These are phyloP conservation scores for Calosoma granatense DNA, from an alignment of 1,140 invertebrate genomes.

Conservation along the genomic window DNA sequence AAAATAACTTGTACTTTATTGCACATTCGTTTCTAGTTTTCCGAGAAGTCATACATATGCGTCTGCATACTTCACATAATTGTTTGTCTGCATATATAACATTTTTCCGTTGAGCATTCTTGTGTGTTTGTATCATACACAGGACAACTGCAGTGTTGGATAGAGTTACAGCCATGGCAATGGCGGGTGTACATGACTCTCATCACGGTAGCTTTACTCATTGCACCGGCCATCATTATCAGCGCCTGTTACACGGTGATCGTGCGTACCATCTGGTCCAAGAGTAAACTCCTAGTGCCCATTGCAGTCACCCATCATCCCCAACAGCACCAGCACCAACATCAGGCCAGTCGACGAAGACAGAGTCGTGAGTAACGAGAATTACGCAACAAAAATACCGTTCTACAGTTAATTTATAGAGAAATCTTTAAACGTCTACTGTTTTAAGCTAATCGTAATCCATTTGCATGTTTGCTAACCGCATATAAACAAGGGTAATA, in stretches of 20 bases:
- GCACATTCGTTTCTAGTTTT: slow-evolving; percentile 18
- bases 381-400: not conserved
- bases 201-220: slow-evolving; percentile 73
- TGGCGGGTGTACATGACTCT: slow-evolving; percentile 88
- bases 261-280: slow-evolving; percentile 86
- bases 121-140: no score
- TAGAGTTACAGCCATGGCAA: slow-evolving; percentile 62
- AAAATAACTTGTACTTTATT: no score
- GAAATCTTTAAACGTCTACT: no score
- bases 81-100: no score
- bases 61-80: no score
- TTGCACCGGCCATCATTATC: slow-evolving; percentile 83
- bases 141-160: slow-evolving; percentile 82
- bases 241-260: slow-evolving; percentile 85
- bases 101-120: no score
- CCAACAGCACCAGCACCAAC: not conserved
- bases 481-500: no score
- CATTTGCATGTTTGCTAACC: no score
- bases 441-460: no score
- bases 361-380: not conserved
- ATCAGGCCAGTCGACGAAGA: not conserved
- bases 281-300: slow-evolving; percentile 50
- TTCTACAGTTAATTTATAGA: no score
- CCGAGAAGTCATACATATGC: no score
- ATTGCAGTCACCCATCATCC: slow-evolving; percentile 33